Conservation (phyloP, 2,113 vertebrate genomes). For the Rissa tridactyla region DNA sequence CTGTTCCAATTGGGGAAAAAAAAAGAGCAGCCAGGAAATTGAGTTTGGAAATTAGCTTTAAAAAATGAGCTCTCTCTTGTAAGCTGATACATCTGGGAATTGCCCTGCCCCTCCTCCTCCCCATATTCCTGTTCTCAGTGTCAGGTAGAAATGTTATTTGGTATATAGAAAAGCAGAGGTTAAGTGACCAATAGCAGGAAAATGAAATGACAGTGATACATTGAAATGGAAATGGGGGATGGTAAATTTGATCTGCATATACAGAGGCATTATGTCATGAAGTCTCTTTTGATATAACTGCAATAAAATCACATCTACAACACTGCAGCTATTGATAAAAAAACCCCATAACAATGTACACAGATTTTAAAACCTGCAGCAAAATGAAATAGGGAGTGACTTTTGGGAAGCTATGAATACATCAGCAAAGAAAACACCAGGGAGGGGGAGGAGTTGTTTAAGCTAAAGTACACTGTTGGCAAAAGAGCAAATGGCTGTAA, state of each 20-base stretch:
- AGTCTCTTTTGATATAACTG: not conserved
- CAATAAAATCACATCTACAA: not conserved
- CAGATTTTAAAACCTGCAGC: not conserved
- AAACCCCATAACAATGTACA: not conserved
- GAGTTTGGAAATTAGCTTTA: not conserved
- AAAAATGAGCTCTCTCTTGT: not conserved
- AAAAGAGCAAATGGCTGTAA: slow-evolving; percentile 30
- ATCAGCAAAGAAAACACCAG: not conserved
- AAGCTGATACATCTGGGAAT: not conserved
- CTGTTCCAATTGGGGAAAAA: rapidly evolving
- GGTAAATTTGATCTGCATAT: not conserved
- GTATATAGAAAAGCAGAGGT: not conserved
- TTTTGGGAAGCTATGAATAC: not conserved
- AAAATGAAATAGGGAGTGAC: not conserved
- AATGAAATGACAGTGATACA: not conserved
- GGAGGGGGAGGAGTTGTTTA: not conserved
- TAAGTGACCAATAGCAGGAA: not conserved
- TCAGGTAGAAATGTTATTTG: not conserved
- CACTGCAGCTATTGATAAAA: not conserved
- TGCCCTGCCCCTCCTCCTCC: not conserved
- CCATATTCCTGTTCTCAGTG: not conserved
- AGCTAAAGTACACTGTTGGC: slow-evolving; percentile 34
- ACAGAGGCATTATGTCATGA: not conserved
- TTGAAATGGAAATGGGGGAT: not conserved
- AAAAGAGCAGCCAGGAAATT: not conserved